Evolutionary conservation across 1,140 invertebrate species (phyloP).

Genomic region (Scaptodrosophila lebanonensis): DNA sequence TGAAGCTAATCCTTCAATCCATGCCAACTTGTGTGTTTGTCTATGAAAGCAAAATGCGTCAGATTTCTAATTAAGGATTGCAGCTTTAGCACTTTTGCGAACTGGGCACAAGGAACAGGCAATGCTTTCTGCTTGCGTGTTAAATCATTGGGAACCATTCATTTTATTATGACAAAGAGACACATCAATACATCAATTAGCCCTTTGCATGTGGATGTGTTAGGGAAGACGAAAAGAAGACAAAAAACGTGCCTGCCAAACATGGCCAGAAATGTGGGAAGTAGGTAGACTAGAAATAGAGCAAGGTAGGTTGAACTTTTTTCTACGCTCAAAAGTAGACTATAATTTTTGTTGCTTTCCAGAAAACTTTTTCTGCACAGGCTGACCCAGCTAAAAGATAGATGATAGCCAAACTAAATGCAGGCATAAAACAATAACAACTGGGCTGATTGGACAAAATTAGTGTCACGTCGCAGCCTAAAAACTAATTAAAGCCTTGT

Average conservation of each 20-base stretch:
- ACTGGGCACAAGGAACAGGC: slow-evolving; percentile 1
- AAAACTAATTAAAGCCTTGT: slow-evolving; percentile 43
- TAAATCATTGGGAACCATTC: slow-evolving; percentile 51
- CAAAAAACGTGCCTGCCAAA: no score
- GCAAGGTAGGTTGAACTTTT: no score
- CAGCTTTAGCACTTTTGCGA: slow-evolving; percentile 37
- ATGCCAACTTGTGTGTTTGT: no score
- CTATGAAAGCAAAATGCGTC: slow-evolving; percentile 48
- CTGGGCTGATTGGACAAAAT: no score
- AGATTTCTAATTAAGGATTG: slow-evolving; percentile 65
- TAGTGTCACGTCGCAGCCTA: slow-evolving; percentile 51
- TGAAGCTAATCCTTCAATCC: no score
- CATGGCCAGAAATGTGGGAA: no score
- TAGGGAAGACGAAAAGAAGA: no score
- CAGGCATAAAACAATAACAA: no score
- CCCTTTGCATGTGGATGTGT: no score
- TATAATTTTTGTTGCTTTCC: slow-evolving; percentile 22
- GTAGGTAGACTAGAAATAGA: no score
- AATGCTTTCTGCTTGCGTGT: slow-evolving; percentile 53
- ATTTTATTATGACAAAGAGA: slow-evolving; percentile 68
- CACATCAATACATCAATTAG: slow-evolving; percentile 7
- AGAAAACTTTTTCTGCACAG: background rate
- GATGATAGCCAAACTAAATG: slow-evolving; percentile 25
- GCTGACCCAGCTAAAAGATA: no score
- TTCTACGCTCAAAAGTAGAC: slow-evolving; percentile 44